These are phyloP conservation scores for Myiozetetes cayanensis DNA, from an alignment of 2,113 vertebrate species.

Conservation along the genomic window DNA sequence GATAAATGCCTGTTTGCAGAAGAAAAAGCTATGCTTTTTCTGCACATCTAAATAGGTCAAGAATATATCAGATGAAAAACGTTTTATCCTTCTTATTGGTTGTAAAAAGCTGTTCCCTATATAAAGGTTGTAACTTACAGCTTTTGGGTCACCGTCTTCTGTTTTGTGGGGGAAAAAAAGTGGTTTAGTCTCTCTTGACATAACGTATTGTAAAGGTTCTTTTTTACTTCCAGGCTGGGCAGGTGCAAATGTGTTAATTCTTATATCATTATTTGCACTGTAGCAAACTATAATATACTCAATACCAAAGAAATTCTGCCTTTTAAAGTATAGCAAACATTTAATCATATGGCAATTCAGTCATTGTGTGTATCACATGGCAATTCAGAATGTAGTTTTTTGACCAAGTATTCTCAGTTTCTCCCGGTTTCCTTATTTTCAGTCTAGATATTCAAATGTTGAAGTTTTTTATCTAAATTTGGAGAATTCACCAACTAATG, in stretches of 20 bases:
- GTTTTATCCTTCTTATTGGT: background rate
- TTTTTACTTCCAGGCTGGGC: background rate
- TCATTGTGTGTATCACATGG: background rate
- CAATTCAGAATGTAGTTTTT: background rate
- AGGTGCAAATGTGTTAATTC: background rate
- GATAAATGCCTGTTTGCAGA: background rate
- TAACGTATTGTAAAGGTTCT: background rate
- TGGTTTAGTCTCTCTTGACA: background rate
- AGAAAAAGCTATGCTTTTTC: background rate
- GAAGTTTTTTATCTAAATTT: background rate
- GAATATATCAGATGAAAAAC: background rate
- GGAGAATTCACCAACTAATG: background rate
- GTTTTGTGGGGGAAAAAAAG: background rate
- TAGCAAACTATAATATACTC: background rate
- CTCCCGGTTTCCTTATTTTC: background rate
- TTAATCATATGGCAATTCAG: background rate
- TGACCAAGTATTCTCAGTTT: background rate
- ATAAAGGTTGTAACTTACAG: background rate
- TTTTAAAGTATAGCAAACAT: background rate
- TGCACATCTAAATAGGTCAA: background rate
- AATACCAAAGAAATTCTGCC: background rate
- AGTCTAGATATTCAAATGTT: background rate
- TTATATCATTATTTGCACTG: background rate
- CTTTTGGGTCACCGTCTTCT: background rate
- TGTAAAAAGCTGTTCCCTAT: background rate